phyloP scores from a whole-genome alignment of 2,888 invertebrate species.

The Tetragonula carbonaria region DNA sequence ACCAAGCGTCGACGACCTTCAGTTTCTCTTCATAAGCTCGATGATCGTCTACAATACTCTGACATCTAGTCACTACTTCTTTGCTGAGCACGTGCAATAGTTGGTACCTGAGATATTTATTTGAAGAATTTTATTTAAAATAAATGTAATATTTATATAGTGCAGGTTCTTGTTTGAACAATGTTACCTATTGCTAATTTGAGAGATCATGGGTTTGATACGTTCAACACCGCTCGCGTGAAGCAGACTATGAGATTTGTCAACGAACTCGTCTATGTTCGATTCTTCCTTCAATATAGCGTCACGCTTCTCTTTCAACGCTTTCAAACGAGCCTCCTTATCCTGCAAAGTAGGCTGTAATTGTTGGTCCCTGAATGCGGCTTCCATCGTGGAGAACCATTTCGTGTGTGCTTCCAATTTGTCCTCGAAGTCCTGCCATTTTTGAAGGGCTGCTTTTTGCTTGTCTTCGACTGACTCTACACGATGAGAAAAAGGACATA shows the following conservation, averaged over 20 bases:
- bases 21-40: slow-evolving; percentile 90
- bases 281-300: slow-evolving; percentile 92
- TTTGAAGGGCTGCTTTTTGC: slow-evolving; percentile 89
- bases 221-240: slow-evolving; percentile 94
- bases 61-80: slow-evolving; percentile 94
- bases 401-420: slow-evolving; percentile 91
- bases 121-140: background rate
- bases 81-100: slow-evolving; percentile 92
- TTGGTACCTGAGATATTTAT: slow-evolving; percentile 86
- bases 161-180: background rate
- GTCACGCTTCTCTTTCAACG: slow-evolving; percentile 90
- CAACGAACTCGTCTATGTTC: slow-evolving; percentile 94
- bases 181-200: slow-evolving; percentile 91
- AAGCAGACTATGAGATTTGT: slow-evolving; percentile 93
- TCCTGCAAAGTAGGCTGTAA: slow-evolving; percentile 92
- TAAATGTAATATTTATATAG: no score
- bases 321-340: slow-evolving; percentile 90
- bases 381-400: slow-evolving; percentile 94
- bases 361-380: slow-evolving; percentile 93
- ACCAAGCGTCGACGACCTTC: slow-evolving; percentile 91
- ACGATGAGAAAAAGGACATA: background rate
- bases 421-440: slow-evolving; percentile 95
- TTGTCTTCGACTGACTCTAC: slow-evolving; percentile 88
- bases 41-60: slow-evolving; percentile 93
- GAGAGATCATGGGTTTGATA: slow-evolving; percentile 93